Evolutionary conservation across 2,888 invertebrate species (phyloP).

Genomic region (Cylindroiulus punctatus): DNA sequence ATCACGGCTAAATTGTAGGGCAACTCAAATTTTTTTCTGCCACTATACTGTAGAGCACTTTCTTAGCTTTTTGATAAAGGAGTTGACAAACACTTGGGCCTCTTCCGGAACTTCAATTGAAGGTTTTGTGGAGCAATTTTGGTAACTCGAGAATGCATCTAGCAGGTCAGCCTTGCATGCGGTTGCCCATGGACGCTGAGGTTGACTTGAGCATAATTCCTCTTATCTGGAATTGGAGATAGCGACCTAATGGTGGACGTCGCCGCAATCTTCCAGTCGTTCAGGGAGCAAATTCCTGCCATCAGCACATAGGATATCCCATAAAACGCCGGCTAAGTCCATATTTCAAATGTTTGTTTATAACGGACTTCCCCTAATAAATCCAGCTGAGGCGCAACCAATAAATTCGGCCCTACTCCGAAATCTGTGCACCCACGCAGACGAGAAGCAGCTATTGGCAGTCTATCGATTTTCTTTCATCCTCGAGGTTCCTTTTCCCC

Average conservation of each 20-base stretch:
- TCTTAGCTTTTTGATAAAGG: too few species aligned
- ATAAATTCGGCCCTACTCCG: conserved; percentile 1
- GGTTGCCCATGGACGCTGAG: not conserved
- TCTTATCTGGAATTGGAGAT: not conserved
- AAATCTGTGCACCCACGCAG: conserved; percentile 10
- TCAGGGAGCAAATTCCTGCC: not conserved
- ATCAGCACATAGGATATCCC: not conserved
- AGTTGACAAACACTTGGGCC: too few species aligned
- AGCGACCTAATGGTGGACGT: not conserved
- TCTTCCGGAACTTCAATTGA: too few species aligned
- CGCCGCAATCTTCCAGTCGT: not conserved
- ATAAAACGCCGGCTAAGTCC: not conserved
- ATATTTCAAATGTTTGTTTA: conserved; percentile 34
- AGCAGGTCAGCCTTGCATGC: not conserved
- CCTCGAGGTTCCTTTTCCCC: conserved; percentile 10
- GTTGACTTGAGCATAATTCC: not conserved
- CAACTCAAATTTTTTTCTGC: too few species aligned
- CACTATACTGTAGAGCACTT: too few species aligned
- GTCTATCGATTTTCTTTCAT: conserved; percentile 38
- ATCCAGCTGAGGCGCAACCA: conserved; percentile 34
- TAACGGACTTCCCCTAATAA: conserved; percentile 42
- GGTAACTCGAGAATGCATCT: not conserved
- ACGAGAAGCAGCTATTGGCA: conserved; percentile 25
- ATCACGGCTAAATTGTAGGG: too few species aligned
- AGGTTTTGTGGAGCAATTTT: not conserved